Evolutionary conservation across 2,888 invertebrate genomes (phyloP).

Genomic region (Spodoptera picta): DNA sequence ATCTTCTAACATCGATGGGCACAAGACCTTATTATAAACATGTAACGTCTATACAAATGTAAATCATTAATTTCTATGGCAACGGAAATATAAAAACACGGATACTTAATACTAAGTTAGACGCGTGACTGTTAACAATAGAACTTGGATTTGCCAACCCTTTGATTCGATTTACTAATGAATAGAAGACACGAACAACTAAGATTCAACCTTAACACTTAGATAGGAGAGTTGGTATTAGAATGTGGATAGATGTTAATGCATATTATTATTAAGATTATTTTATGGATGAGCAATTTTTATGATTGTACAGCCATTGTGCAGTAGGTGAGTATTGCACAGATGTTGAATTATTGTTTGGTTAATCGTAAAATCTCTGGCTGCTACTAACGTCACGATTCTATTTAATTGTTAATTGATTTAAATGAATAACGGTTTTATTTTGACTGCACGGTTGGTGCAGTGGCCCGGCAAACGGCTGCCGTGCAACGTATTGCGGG

Average conservation of each 20-base stretch:
- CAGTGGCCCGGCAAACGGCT: too few species aligned
- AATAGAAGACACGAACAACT: constrained; percentile 62
- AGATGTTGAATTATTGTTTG: constrained; percentile 66
- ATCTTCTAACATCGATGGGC: constrained; percentile 10
- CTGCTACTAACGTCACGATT: constrained; percentile 40
- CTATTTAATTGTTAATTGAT: not conserved
- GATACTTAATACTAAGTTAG: constrained; percentile 80
- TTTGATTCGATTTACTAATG: constrained; percentile 84
- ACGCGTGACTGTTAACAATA: constrained; percentile 87
- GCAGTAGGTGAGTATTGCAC: constrained; percentile 56
- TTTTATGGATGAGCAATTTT: constrained; percentile 87
- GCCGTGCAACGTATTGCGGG: too few species aligned
- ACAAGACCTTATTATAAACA: constrained; percentile 51
- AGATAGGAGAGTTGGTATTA: constrained; percentile 56
- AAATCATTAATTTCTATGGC: constrained; percentile 77
- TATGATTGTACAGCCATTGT: constrained; percentile 80
- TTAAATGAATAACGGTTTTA: too few species aligned
- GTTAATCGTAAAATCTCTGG: constrained; percentile 64
- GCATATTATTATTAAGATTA: constrained; percentile 78
- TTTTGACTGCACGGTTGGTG: too few species aligned
- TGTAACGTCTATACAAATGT: constrained; percentile 51
- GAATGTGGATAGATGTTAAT: constrained; percentile 61
- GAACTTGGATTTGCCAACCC: constrained; percentile 87
- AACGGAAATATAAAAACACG: constrained; percentile 83
- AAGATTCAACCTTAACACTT: constrained; percentile 56